Percentiles rank a stretch among this genome's conserved stretches.
Conservation (phyloP, 1,140 invertebrate species). For the Zaprionus vittiger region DNA sequence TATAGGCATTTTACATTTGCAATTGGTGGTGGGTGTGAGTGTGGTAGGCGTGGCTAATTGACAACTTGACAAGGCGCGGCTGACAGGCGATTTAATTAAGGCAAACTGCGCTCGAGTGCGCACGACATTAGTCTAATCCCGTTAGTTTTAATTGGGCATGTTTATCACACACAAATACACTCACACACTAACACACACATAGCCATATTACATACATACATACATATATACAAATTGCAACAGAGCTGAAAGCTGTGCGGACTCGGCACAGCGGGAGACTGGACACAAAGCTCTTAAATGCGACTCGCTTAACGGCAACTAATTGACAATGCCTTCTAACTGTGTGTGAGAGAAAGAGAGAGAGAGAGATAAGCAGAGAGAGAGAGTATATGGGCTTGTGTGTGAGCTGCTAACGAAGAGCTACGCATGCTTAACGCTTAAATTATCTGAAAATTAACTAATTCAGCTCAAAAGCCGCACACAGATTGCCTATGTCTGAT, state of each 20-base stretch:
- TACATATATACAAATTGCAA: slow-evolving; percentile 40
- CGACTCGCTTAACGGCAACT: slow-evolving; percentile 64
- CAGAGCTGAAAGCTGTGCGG: slow-evolving; percentile 42
- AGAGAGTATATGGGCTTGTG: slow-evolving; percentile 13
- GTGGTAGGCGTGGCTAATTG: slow-evolving; percentile 56
- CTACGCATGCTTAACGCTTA: slow-evolving; percentile 69
- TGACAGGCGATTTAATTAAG: slow-evolving; percentile 74
- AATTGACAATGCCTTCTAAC: slow-evolving; percentile 62
- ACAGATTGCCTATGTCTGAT: slow-evolving; percentile 41
- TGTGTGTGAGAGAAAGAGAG: slow-evolving; percentile 11
- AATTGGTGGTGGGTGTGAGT: background rate
- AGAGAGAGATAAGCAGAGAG: background rate
- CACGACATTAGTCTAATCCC: slow-evolving; percentile 63
- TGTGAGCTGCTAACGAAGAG: slow-evolving; percentile 18
- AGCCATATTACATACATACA: background rate
- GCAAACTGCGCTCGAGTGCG: slow-evolving; percentile 70
- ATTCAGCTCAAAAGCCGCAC: slow-evolving; percentile 60
- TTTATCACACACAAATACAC: slow-evolving; percentile 59
- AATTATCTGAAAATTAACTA: slow-evolving; percentile 78
- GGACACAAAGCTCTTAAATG: slow-evolving; percentile 44
- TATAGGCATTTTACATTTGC: slow-evolving; percentile 45
- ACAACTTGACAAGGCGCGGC: slow-evolving; percentile 62
- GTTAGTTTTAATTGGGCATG: slow-evolving; percentile 77
- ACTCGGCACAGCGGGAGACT: slow-evolving; percentile 56
- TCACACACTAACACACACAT: background rate